Evolutionary conservation across 2,888 invertebrate species (phyloP).

Genomic region (Acleris cristana): DNA sequence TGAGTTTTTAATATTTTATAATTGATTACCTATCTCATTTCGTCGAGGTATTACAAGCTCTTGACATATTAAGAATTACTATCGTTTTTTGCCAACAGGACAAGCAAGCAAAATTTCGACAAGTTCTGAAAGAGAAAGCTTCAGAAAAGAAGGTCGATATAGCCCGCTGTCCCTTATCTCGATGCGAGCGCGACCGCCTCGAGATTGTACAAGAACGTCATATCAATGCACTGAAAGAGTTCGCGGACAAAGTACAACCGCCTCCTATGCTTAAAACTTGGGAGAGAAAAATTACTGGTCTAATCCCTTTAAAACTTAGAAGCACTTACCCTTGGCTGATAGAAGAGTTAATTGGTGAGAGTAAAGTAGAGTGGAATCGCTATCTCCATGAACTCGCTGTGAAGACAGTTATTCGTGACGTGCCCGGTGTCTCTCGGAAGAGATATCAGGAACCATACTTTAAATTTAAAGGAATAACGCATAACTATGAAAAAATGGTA

Average conservation of each 20-base stretch:
- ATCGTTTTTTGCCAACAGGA: slow-evolving; percentile 54
- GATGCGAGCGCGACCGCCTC: slow-evolving; percentile 72
- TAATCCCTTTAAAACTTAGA: slow-evolving; percentile 82
- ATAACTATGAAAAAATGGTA: slow-evolving; percentile 83
- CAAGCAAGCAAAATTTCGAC: slow-evolving; percentile 69
- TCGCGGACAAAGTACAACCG: slow-evolving; percentile 83
- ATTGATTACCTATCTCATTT: too few relatives aligned
- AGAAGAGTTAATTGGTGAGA: slow-evolving; percentile 81
- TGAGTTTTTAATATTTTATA: too few relatives aligned
- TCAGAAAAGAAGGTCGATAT: slow-evolving; percentile 66
- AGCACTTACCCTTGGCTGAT: slow-evolving; percentile 81
- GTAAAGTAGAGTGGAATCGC: slow-evolving; percentile 83
- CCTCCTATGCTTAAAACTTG: slow-evolving; percentile 85
- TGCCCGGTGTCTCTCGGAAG: slow-evolving; percentile 79
- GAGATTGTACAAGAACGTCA: slow-evolving; percentile 79
- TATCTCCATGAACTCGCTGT: slow-evolving; percentile 86
- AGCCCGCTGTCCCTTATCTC: slow-evolving; percentile 57
- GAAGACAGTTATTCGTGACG: slow-evolving; percentile 84
- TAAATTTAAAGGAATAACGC: slow-evolving; percentile 85
- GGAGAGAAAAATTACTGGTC: slow-evolving; percentile 84
- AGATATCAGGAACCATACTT: slow-evolving; percentile 79
- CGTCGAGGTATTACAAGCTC: too few relatives aligned
- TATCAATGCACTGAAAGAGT: slow-evolving; percentile 81
- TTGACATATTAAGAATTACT: not conserved
- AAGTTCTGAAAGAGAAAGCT: slow-evolving; percentile 71